Evolutionary conservation across 2,888 invertebrate species (phyloP).

Genomic region (Tetanocera ferruginea): DNA sequence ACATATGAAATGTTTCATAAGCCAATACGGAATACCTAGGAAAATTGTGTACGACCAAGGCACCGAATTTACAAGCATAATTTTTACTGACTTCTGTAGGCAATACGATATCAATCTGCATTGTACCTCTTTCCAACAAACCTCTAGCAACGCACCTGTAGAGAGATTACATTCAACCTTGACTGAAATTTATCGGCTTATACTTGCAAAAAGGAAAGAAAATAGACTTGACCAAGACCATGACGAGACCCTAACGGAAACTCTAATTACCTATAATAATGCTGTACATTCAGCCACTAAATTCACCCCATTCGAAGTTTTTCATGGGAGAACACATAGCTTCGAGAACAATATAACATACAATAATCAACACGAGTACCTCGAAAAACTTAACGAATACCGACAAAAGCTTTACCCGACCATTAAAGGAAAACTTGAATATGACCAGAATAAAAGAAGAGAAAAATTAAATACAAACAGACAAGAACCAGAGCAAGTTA

Average conservation of each 20-base stretch:
- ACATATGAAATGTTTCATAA: constrained; percentile 35
- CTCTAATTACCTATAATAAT: constrained; percentile 8
- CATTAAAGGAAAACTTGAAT: constrained; percentile 24
- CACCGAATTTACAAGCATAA: constrained; percentile 35
- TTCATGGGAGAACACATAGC: constrained; percentile 43
- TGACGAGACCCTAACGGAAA: constrained; percentile 33
- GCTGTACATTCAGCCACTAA: constrained; percentile 1
- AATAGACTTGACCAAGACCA: constrained; percentile 12
- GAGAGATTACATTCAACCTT: constrained; percentile 20
- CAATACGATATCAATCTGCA: not conserved
- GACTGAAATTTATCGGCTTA: constrained; percentile 34
- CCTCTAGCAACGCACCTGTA: constrained; percentile 26
- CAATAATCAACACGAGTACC: not conserved
- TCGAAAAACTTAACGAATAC: not conserved
- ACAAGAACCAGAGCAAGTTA: constrained; percentile 15
- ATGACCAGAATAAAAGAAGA: constrained; percentile 3
- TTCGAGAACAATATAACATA: constrained; percentile 15
- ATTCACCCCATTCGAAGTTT: constrained; percentile 29
- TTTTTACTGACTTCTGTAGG: constrained; percentile 43
- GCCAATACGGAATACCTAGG: constrained; percentile 35
- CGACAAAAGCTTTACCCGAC: constrained; percentile 30
- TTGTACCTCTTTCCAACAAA: constrained; percentile 35
- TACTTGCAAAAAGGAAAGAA: constrained; percentile 37
- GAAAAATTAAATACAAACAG: constrained; percentile 40
- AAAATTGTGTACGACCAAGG: constrained; percentile 40